These are phyloP conservation scores for Bucorvus abyssinicus DNA, from an alignment of 2,797 vertebrate species.

Conservation along the genomic window DNA sequence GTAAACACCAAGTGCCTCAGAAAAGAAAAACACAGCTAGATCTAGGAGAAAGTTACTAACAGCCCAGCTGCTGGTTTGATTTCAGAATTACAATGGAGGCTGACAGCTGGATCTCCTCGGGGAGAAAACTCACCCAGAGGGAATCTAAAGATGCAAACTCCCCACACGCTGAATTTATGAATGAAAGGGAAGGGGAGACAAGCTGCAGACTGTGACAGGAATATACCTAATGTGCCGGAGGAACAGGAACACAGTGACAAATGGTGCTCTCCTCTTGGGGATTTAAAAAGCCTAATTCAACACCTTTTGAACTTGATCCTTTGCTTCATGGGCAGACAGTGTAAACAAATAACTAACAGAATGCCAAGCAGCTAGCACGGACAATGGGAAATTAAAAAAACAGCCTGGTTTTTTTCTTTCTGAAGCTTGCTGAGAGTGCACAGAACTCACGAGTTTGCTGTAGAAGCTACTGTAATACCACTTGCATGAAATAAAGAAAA, in stretches of 20 bases:
- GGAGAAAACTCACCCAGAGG: background rate
- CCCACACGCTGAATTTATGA: background rate
- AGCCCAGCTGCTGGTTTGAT: background rate
- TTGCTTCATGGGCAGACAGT: background rate
- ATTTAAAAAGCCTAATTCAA: background rate
- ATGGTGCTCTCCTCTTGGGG: background rate
- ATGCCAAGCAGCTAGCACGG: background rate
- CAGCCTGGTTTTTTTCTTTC: fast-evolving
- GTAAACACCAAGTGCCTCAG: background rate
- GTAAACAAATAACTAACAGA: background rate
- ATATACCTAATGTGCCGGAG: background rate
- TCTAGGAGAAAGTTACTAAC: background rate
- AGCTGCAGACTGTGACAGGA: background rate
- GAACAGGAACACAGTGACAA: background rate
- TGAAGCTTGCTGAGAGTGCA: background rate
- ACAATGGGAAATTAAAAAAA: background rate
- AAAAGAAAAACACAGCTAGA: background rate
- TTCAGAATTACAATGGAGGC: background rate
- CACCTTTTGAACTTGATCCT: background rate
- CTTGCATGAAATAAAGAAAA: background rate
- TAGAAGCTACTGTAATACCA: background rate
- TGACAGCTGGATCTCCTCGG: background rate
- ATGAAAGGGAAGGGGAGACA: background rate
- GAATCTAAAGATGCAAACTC: background rate
- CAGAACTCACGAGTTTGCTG: background rate